phyloP scores from a whole-genome alignment of 92 coral and sea anemone genomes.

The Isaurus tuberculatus region DNA sequence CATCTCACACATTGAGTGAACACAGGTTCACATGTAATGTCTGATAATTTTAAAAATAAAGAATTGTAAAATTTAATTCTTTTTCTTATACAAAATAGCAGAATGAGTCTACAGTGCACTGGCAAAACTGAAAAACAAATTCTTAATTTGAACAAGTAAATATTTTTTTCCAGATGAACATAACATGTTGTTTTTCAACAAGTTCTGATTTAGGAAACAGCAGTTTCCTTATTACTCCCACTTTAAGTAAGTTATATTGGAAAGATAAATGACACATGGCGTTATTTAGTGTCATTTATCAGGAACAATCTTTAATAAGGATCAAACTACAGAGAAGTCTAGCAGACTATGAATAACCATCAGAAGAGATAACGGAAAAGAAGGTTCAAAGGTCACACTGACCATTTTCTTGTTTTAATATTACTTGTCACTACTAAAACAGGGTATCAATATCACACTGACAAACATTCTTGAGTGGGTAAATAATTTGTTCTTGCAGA shows the following conservation, averaged over 20 bases:
- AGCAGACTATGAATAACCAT: neutral
- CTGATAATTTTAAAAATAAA: too few species aligned
- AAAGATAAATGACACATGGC: neutral
- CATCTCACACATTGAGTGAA: too few species aligned
- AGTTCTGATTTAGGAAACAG: neutral
- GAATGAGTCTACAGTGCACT: neutral
- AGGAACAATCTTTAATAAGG: neutral
- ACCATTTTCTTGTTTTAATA: neutral
- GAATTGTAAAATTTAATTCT: too few species aligned
- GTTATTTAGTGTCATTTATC: neutral
- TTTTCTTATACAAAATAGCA: neutral
- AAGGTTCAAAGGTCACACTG: neutral
- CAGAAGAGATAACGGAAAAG: neutral
- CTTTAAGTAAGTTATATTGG: neutral
- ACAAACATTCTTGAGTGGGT: neutral
- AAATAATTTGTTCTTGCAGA: neutral
- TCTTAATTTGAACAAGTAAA: neutral
- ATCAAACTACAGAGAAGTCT: neutral
- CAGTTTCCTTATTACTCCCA: constrained; percentile 16
- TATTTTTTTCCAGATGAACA: neutral
- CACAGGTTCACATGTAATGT: too few species aligned
- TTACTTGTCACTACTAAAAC: too few species aligned
- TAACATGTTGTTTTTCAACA: neutral
- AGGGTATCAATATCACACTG: neutral
- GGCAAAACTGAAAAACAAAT: neutral